Base-by-base conservation (phyloP, 2,797 vertebrate genomes). In the Crenuchus spilurus region DNA sequence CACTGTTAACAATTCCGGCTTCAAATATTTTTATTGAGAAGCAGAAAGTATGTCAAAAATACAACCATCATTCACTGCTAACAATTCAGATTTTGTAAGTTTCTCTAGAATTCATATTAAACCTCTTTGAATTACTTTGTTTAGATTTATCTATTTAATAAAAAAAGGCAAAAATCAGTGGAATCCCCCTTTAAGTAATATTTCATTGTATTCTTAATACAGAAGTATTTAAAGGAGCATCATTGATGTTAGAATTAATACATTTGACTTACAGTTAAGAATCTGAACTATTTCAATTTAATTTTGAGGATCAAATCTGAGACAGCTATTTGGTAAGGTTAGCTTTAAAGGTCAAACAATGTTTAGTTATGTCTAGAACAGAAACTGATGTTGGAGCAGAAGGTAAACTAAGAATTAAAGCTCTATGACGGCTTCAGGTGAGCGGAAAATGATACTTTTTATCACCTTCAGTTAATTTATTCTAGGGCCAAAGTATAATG, bases 211-310 rank as follows among this genome's bases (percentile, higher is more conserved):
- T 44, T 44, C 41, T 26, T 18, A 35, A 44, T 10, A 16, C 18
- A 10, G 0, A 1, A n/a, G 13, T 35, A 55, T 46, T 64, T 18
- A 11, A 18, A 33, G 37, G 30, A 55, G n/a, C 48, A 33, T 31
- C 30, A 22, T 44, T 31, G n/a, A 41, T 41, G 3, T 58, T 18
- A 35, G 54, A n/a, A 35, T 42, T 64, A 54, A 46, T 16, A 44
- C 18, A 18, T 37, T 16, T 46, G n/a, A 37, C 22, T 33, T 44
- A 72, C 24, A 9, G 4, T 37, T 63, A n/a, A 44, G 37, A 46
- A 26, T 65, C 46, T 64, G 61, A 22, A 55, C 13, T 28, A 11
- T 57, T 20, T 60, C 26, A 6, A 46, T 48, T 74, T 66, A 37
- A 37, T 65, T 9, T 35, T 26, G 28, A 7, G 35, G 62, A 37